These are phyloP conservation scores for Corythornis vintsioides DNA, from an alignment of 2,113 vertebrate species.

Conservation along the genomic window DNA sequence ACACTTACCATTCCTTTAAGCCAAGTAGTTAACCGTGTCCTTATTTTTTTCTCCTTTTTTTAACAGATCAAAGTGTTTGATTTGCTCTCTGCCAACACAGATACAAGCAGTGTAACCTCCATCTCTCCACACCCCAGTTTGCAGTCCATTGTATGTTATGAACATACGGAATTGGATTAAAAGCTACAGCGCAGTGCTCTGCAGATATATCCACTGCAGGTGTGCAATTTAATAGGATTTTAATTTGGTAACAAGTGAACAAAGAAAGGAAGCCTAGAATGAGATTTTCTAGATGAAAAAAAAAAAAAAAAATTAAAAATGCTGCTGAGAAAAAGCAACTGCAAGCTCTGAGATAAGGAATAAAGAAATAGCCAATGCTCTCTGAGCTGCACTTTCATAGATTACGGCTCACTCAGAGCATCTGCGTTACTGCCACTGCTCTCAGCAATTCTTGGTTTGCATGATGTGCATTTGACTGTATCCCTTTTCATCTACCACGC, in stretches of 20 bases:
- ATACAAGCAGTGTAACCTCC: background rate
- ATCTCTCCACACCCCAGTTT: background rate
- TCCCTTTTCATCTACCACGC: background rate
- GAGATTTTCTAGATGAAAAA: conserved; percentile 25
- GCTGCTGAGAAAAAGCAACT: conserved; percentile 45
- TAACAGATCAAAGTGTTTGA: background rate
- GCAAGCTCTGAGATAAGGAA: conserved; percentile 23
- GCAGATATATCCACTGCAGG: conserved; percentile 40
- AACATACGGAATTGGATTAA: conserved; percentile 40
- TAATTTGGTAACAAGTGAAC: conserved; percentile 37
- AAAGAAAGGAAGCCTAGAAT: background rate
- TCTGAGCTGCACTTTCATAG: conserved; percentile 1
- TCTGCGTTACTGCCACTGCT: background rate
- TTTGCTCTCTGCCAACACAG: background rate
- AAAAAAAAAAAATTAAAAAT: background rate
- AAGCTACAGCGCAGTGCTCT: background rate
- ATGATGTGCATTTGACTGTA: background rate
- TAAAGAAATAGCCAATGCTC: background rate
- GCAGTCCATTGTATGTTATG: background rate
- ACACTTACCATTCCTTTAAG: background rate
- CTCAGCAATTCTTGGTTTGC: conserved; percentile 13
- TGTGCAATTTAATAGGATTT: conserved; percentile 29
- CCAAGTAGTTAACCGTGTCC: background rate
- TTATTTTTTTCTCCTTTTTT: background rate
- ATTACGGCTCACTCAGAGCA: background rate